A percentile compares a stretch with the other conserved stretches of the same genome.
Conservation (phyloP, 2,888 invertebrate genomes). For the Coecobrya sp. region DNA sequence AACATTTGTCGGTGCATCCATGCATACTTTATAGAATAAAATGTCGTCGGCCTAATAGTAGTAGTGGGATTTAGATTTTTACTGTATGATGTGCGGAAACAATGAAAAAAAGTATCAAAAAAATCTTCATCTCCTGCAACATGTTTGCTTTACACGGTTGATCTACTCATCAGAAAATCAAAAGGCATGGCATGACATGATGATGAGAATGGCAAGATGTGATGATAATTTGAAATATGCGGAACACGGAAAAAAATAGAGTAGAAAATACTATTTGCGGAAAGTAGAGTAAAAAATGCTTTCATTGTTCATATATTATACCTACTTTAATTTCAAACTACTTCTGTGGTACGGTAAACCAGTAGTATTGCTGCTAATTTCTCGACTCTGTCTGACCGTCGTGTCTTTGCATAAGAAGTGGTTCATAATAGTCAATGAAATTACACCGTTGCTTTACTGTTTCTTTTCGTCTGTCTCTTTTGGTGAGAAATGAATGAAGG, state of each 20-base stretch:
- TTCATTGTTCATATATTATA: background rate
- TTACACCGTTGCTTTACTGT: slow-evolving; percentile 46
- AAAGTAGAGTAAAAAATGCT: slow-evolving; percentile 32
- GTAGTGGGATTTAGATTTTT: background rate
- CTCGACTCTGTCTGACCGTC: slow-evolving; percentile 4
- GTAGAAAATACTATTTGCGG: slow-evolving; percentile 38
- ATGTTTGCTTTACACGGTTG: slow-evolving; percentile 55
- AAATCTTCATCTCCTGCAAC: slow-evolving; percentile 51
- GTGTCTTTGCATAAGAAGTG: slow-evolving; percentile 48
- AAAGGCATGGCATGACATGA: slow-evolving; percentile 51
- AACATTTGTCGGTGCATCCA: slow-evolving; percentile 2
- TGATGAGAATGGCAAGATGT: slow-evolving; percentile 49
- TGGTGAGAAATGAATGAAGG: slow-evolving; percentile 50
- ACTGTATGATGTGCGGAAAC: slow-evolving; percentile 7
- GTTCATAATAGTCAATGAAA: slow-evolving; percentile 15
- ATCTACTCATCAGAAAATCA: slow-evolving; percentile 54
- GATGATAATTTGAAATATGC: slow-evolving; percentile 62
- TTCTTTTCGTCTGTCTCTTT: slow-evolving; percentile 20
- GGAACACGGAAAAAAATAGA: slow-evolving; percentile 69
- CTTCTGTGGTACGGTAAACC: background rate
- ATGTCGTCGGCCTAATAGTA: background rate
- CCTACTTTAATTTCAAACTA: background rate
- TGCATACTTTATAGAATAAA: slow-evolving; percentile 18
- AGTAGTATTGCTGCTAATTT: background rate
- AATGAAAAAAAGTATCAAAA: background rate